Base-by-base conservation (phyloP, 2,113 vertebrate genomes). In the Rhinogobius similis region DNA sequence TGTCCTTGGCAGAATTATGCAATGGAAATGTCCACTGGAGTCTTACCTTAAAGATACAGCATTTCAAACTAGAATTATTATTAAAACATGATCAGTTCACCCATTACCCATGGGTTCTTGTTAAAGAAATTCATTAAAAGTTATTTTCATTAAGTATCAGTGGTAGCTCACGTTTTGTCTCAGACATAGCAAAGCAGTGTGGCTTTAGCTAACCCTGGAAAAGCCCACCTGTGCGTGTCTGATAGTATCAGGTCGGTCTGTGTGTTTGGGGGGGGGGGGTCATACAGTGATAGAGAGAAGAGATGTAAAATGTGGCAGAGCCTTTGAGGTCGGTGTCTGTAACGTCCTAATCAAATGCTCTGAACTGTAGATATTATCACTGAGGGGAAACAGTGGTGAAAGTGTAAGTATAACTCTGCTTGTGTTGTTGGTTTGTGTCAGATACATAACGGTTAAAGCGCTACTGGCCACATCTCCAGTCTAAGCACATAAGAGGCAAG, bases 181-280 rank as follows among this genome's bases (percentile, higher is more conserved):
- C 91, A 92, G 88, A 89, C 93, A 93, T 91, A 94, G 93, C 94
- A 95, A 95, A 93, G 92, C 92, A 92, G 91, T 86, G 88, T 89
- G 81, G 82, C 82, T 79, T 78, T 62, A 82, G 71, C 75, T 48
- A 68, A 74, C 73, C 83, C 65, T 39, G 68, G 80, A 77, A 68
- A 64, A 82, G 78, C 81, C 84, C 85, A 84, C 78, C 75, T 89
- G 84, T 70, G 83, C 68, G 65, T 79, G 41, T 21, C 53, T 83
- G 86, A 89, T 86, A 65, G 24, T 87, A 86, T 89, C 86, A 79
- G 41, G 52, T 38, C 55, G 27, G 67, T 73, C 38, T 81, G 74
- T 18, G 21, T 41, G n/a, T 24, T 5, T 62, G 29, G 29, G 23
- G 13, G 29, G 29, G 23, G 13, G 64, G 66, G 71, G 81, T 70